phyloP scores from a whole-genome alignment of 1,140 invertebrate genomes.

The Zophobas atratus region DNA sequence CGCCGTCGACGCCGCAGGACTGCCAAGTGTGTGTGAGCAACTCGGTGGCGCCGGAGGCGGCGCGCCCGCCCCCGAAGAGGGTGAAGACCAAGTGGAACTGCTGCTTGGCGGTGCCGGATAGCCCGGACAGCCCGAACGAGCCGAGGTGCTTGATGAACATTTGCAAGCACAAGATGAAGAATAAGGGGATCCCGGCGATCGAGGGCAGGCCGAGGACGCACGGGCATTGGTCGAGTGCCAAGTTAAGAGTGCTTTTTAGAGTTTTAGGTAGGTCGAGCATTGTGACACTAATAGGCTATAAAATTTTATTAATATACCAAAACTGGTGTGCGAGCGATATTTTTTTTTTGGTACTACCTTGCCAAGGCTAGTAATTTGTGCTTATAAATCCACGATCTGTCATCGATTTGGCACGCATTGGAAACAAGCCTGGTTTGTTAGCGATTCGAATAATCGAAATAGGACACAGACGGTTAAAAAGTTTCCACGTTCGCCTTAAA shows the following conservation, averaged over 20 bases:
- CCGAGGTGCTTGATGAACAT: constrained; percentile 64
- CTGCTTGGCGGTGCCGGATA: constrained; percentile 71
- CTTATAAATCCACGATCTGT: no score
- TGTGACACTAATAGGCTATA: no score
- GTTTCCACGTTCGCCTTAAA: no score
- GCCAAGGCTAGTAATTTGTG: no score
- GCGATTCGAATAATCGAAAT: no score
- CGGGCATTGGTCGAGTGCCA: constrained; percentile 67
- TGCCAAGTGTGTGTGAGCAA: constrained; percentile 64
- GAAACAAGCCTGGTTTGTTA: no score
- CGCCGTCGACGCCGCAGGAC: constrained; percentile 66
- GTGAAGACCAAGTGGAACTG: constrained; percentile 71
- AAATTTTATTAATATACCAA: no score
- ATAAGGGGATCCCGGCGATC: constrained; percentile 58
- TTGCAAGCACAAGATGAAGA: constrained; percentile 64
- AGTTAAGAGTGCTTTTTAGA: constrained; percentile 66
- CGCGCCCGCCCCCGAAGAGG: constrained; percentile 55
- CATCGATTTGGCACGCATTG: no score
- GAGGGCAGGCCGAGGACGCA: constrained; percentile 61
- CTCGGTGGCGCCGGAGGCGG: constrained; percentile 54
- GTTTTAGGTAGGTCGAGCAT: constrained; percentile 60
- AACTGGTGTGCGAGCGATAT: no score
- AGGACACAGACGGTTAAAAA: no score
- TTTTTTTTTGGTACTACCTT: no score
- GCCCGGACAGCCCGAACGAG: constrained; percentile 68